Conservation (phyloP, 2,888 invertebrate species). For the Drosophila paramelanica region DNA sequence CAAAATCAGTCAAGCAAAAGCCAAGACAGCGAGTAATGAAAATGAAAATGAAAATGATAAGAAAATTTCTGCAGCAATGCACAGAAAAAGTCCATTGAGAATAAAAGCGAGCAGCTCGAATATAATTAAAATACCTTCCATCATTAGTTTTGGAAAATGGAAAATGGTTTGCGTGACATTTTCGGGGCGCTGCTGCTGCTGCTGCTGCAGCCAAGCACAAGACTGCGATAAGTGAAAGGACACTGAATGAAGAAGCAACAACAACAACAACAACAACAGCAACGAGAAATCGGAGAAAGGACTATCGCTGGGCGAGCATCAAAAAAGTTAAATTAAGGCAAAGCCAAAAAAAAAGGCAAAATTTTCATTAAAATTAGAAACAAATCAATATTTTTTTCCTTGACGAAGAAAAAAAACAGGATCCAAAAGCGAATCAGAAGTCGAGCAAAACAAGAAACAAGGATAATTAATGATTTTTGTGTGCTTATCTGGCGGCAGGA, state of each 20-base stretch:
- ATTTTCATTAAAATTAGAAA: slow-evolving; percentile 80
- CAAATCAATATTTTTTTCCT: slow-evolving; percentile 77
- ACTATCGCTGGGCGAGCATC: slow-evolving; percentile 72
- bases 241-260: slow-evolving; percentile 26
- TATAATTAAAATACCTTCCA: slow-evolving; percentile 83
- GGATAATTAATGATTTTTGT: slow-evolving; percentile 84
- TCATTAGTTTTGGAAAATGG: slow-evolving; percentile 77
- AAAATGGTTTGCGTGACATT: slow-evolving; percentile 78
- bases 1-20: slow-evolving; percentile 80
- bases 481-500: slow-evolving; percentile 79
- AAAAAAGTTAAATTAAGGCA: slow-evolving; percentile 78
- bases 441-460: slow-evolving; percentile 82
- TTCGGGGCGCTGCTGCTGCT: slow-evolving; percentile 44
- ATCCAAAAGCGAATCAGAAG: slow-evolving; percentile 70
- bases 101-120: slow-evolving; percentile 46
- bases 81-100: slow-evolving; percentile 47
- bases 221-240: slow-evolving; percentile 77
- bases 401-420: slow-evolving; percentile 26
- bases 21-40: slow-evolving; percentile 70
- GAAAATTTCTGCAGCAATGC: slow-evolving; percentile 82
- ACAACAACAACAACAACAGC: slow-evolving; percentile 16
- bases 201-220: slow-evolving; percentile 77
- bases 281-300: slow-evolving; percentile 37
- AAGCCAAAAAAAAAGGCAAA: slow-evolving; percentile 51
- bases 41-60: slow-evolving; percentile 74